A percentile compares a stretch with the other conserved stretches of the same genome.
Conservation (phyloP, 37 sponge, comb jelly and placozoan genomes). For the Diacarnus erythraeanus region DNA sequence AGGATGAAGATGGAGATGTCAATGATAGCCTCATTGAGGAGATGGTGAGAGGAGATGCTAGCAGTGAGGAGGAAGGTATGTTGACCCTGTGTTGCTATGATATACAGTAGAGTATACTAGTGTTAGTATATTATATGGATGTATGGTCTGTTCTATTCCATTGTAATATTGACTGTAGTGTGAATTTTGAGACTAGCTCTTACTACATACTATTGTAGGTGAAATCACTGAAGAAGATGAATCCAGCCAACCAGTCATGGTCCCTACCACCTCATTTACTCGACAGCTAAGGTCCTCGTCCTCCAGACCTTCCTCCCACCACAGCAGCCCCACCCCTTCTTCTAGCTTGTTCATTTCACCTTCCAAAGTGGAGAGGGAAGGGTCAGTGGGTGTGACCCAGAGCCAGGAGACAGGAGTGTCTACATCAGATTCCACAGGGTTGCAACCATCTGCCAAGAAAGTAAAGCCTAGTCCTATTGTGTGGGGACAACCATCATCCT, state of each 20-base stretch:
- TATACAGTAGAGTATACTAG: too few species aligned
- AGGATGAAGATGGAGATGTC: constrained; percentile 8
- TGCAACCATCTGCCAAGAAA: background rate
- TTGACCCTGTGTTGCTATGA: too few species aligned
- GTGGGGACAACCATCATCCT: background rate
- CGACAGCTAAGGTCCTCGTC: background rate
- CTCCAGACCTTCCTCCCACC: background rate
- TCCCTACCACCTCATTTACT: background rate
- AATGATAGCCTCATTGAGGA: constrained; percentile 43
- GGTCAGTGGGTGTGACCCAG: background rate
- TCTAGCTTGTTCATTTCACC: background rate
- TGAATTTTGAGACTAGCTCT: background rate
- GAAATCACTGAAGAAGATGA: background rate
- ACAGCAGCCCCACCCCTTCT: background rate
- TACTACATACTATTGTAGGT: background rate
- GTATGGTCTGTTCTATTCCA: background rate
- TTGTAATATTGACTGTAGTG: background rate
- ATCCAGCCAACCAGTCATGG: background rate
- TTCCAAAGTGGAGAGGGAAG: background rate
- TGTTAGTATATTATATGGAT: too few species aligned
- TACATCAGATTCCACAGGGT: background rate
- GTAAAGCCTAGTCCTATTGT: constrained; percentile 11
- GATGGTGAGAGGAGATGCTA: constrained; percentile 14
- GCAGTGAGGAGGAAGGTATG: constrained; percentile 11
- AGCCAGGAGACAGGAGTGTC: constrained; percentile 1